These are phyloP conservation scores for Pterophyllum scalare DNA, from an alignment of 2,113 vertebrate species.

Conservation along the genomic window DNA sequence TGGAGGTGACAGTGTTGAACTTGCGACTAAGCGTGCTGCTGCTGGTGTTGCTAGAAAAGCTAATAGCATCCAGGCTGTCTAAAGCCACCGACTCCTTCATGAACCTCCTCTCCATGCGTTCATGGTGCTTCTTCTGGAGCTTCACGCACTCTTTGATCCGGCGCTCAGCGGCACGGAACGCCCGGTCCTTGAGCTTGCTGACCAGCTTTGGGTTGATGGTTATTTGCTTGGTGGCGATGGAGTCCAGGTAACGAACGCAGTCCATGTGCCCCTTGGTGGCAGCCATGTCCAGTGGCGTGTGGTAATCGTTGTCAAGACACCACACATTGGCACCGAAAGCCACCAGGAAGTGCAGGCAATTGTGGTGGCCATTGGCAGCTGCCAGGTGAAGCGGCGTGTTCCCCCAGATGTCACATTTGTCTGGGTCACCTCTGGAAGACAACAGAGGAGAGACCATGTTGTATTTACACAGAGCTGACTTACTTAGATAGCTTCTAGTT, in stretches of 20 bases:
- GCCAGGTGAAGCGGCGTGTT: slow-evolving; percentile 96
- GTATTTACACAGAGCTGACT: background rate
- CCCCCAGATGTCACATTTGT: slow-evolving; percentile 98
- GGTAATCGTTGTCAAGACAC: slow-evolving; percentile 99
- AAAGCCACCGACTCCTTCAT: slow-evolving; percentile 87
- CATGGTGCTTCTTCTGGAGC: slow-evolving; percentile 90
- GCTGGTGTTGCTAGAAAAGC: slow-evolving; percentile 91
- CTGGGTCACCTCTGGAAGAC: slow-evolving; percentile 90
- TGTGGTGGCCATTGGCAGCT: slow-evolving; percentile 93
- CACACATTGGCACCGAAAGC: slow-evolving; percentile 98
- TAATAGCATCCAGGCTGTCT: slow-evolving; percentile 87
- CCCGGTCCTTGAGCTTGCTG: slow-evolving; percentile 91
- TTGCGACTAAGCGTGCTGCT: slow-evolving; percentile 89
- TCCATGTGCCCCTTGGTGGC: slow-evolving; percentile 97
- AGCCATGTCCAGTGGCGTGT: slow-evolving; percentile 97
- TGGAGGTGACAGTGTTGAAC: slow-evolving; percentile 86
- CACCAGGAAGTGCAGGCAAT: slow-evolving; percentile 96
- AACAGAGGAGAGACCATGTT: background rate
- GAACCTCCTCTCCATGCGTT: slow-evolving; percentile 92
- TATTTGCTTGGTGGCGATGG: slow-evolving; percentile 95
- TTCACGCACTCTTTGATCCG: slow-evolving; percentile 92
- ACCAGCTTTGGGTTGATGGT: slow-evolving; percentile 93
- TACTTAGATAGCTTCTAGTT: background rate
- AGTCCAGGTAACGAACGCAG: slow-evolving; percentile 95
- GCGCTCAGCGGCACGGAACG: slow-evolving; percentile 89